A percentile compares a stretch with the other conserved stretches of the same genome.
Evolutionary conservation across 1,140 invertebrate species (phyloP).

Genomic region (Tigriopus japonicus): DNA sequence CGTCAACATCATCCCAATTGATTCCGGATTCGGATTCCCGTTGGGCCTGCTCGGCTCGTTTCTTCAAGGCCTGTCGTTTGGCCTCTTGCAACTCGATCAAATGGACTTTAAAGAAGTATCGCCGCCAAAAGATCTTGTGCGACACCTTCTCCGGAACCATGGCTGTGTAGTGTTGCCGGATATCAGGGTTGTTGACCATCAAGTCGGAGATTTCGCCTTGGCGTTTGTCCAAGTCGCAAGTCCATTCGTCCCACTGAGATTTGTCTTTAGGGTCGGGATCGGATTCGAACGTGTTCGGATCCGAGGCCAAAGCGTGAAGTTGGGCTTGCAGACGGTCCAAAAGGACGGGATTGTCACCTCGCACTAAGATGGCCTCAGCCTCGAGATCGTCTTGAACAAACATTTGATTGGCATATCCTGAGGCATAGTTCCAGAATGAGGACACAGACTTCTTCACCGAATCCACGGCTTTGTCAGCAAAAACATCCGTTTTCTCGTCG

Average conservation of each 20-base stretch:
- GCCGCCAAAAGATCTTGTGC: conserved; percentile 2
- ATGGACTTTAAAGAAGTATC: conserved; percentile 12
- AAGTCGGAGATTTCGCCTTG: conserved; percentile 9
- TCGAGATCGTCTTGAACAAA: conserved; percentile 2
- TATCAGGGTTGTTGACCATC: conserved; percentile 2
- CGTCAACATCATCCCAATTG: background rate
- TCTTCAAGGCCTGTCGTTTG: conserved; percentile 1
- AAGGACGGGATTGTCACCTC: background rate
- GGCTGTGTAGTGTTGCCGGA: background rate
- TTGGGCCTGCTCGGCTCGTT: background rate
- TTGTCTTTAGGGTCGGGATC: background rate
- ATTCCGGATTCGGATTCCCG: background rate
- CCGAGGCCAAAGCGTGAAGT: conserved; percentile 2
- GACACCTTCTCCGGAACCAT: conserved; percentile 4
- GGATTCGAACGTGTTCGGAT: background rate
- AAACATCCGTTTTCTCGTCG: background rate
- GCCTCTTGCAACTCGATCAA: conserved; percentile 5
- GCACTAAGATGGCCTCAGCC: background rate
- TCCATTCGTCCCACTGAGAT: background rate
- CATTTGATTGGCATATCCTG: conserved; percentile 10
- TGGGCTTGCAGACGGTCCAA: conserved; percentile 7
- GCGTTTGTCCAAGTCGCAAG: conserved; percentile 5
- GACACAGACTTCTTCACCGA: background rate
- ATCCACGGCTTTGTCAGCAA: background rate
- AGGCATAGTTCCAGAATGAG: background rate